Evolutionary conservation across 1,140 invertebrate species (phyloP), one percentile per base, ranked within the genome.

Genomic region (Eumeta japonica): DNA sequence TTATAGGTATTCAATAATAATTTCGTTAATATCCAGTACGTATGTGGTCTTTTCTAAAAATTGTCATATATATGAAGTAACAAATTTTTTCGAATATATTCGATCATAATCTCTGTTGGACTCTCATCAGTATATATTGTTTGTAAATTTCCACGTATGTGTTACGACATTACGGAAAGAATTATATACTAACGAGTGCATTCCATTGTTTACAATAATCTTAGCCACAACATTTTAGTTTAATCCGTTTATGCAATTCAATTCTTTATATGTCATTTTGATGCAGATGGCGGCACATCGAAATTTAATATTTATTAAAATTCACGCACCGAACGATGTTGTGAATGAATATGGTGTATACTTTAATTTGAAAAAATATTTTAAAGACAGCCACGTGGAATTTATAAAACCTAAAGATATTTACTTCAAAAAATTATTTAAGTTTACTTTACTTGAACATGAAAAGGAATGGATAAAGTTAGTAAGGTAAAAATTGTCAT

Each of bases 231-330:
- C 28, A 11, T 30, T 10, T 11, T 30, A 9, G 5, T 30, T 10
- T 30, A 10, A 9, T 30, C 13, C 13, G 28, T 24, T n/a, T 11
- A 30, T 5, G 13, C 28, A 30, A 9, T 10, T 30, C 13, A 10
- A 30, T 30, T 7, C 13, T 5, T 9, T 13, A 10, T 10, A 30
- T 30, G 28, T 11, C 4, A 5, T 30, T 14, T 11, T 10, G 13
- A 34, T 37, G n/a, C 15, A 44, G 42, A 44, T 44, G 37, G 5
- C 2, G 10, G 10, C 3, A 37, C 44, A 52, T 34, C 29, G 27
- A 32, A 35, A 43, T 16, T 27, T 50, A n/a, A 32, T 47, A 20
- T 53, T 53, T 31, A 35, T 45, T 2, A 49, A 50, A 45, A 32
- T 53, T 0, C 47, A 53, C 13, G 50, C 50, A 24, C 47, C 50